phyloP scores from a whole-genome alignment of 2,888 invertebrate species.

The Lithophane ornitopus region DNA sequence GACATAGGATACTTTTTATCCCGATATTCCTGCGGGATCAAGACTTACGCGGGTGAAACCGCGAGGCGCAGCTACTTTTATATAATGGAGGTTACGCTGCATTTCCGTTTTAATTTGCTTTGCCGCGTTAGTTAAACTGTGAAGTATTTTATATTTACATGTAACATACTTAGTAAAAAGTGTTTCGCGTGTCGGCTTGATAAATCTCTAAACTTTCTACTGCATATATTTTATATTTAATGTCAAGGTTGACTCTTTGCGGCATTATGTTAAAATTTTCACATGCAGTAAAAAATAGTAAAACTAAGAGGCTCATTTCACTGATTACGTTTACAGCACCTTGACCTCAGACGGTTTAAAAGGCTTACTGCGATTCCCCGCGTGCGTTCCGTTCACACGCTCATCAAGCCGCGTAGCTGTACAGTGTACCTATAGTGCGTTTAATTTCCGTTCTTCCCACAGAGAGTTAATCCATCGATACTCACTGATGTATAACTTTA shows the following conservation, averaged over 20 bases:
- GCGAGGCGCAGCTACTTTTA: not conserved
- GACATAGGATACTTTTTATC: too few species aligned
- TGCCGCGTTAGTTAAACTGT: not conserved
- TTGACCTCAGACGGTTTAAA: slow-evolving; percentile 52
- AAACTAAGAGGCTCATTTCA: slow-evolving; percentile 27
- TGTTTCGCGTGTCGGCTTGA: slow-evolving; percentile 44
- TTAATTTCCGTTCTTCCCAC: slow-evolving; percentile 59
- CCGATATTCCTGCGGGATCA: too few species aligned
- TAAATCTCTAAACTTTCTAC: slow-evolving; percentile 50
- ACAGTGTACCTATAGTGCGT: slow-evolving; percentile 35
- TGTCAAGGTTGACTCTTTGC: slow-evolving; percentile 48
- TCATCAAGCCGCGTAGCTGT: slow-evolving; percentile 54
- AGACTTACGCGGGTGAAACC: too few species aligned
- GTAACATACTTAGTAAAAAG: slow-evolving; percentile 28
- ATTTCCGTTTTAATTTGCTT: slow-evolving; percentile 47
- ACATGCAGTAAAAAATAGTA: slow-evolving; percentile 33
- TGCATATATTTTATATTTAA: slow-evolving; percentile 31
- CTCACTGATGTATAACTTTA: slow-evolving; percentile 45
- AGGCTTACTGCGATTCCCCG: slow-evolving; percentile 34
- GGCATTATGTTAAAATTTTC: slow-evolving; percentile 17
- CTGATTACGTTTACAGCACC: slow-evolving; percentile 49
- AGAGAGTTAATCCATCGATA: slow-evolving; percentile 45
- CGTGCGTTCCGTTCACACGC: slow-evolving; percentile 59
- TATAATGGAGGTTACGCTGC: slow-evolving; percentile 7
- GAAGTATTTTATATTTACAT: slow-evolving; percentile 36